Percentiles rank a stretch among this genome's conserved stretches.
phyloP scores from a whole-genome alignment of 1,140 invertebrate genomes.

The Bicyclus anynana region DNA sequence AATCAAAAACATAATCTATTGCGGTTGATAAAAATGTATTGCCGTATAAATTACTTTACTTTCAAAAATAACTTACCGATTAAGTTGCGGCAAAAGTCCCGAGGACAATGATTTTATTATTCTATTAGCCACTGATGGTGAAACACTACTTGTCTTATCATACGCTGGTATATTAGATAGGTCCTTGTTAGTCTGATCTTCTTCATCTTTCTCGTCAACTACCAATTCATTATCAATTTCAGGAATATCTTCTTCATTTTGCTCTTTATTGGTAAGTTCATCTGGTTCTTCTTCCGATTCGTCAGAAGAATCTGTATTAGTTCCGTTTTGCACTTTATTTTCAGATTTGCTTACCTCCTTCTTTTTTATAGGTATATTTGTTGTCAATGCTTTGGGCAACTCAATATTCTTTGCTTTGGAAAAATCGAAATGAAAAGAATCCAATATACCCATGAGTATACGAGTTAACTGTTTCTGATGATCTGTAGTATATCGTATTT shows the following conservation, averaged over 20 bases:
- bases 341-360: not conserved
- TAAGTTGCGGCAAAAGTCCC: conserved; percentile 76
- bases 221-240: conserved; percentile 47
- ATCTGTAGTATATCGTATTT: conserved; percentile 82
- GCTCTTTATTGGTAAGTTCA: conserved; percentile 37
- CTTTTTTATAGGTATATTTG: conserved; percentile 35
- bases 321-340: conserved; percentile 9
- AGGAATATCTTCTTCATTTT: conserved; percentile 38
- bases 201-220: conserved; percentile 50
- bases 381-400: conserved; percentile 52
- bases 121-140: conserved; percentile 84
- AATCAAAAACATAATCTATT: not conserved
- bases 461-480: conserved; percentile 91
- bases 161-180: conserved; percentile 62
- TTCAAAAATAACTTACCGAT: conserved; percentile 50
- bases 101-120: conserved; percentile 83
- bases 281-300: conserved; percentile 38
- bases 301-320: conserved; percentile 27
- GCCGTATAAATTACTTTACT: too few species aligned
- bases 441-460: conserved; percentile 89
- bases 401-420: conserved; percentile 78
- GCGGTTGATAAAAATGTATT: too few species aligned
- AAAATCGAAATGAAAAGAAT: conserved; percentile 96
- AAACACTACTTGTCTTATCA: conserved; percentile 79
- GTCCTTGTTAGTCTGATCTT: conserved; percentile 51